These are phyloP conservation scores for Otocyon megalotis DNA, from an alignment of 2,113 vertebrate genomes.

Conservation along the genomic window DNA sequence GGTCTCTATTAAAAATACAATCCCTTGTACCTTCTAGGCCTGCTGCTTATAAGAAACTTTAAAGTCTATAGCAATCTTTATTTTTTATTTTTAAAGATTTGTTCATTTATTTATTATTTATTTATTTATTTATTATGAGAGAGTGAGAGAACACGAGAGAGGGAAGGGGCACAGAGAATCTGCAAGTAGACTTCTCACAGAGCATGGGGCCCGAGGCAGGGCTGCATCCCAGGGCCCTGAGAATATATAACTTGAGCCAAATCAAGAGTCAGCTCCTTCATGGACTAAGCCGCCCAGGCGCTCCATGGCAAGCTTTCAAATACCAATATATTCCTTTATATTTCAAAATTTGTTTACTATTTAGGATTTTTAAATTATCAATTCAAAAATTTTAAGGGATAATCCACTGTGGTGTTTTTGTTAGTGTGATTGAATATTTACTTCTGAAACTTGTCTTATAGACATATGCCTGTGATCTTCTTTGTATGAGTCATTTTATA, in stretches of 20 bases:
- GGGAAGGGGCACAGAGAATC: not conserved
- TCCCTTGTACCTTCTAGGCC: not conserved
- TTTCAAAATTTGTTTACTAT: not conserved
- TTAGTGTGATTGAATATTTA: not conserved
- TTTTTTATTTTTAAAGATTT: not conserved
- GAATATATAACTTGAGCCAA: not conserved
- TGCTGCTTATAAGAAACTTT: not conserved
- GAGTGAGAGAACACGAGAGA: not conserved
- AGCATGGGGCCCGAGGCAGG: not conserved
- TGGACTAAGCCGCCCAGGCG: not conserved
- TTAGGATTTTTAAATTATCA: not conserved
- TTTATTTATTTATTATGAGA: not conserved
- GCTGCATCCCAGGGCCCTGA: not conserved
- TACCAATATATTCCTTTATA: not conserved
- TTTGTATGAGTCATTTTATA: not conserved
- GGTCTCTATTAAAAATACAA: not conserved
- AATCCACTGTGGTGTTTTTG: not conserved
- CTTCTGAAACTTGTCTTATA: not conserved
- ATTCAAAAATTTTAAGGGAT: not conserved
- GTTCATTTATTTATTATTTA: not conserved
- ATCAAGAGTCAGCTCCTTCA: not conserved
- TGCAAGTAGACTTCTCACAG: not conserved
- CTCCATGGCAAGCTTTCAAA: not conserved
- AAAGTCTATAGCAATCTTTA: not conserved
- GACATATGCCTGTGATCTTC: not conserved